A percentile compares a stretch with the other conserved stretches of the same genome.
Conservation (phyloP, 2,888 invertebrate genomes). For the Papilio gigon region DNA sequence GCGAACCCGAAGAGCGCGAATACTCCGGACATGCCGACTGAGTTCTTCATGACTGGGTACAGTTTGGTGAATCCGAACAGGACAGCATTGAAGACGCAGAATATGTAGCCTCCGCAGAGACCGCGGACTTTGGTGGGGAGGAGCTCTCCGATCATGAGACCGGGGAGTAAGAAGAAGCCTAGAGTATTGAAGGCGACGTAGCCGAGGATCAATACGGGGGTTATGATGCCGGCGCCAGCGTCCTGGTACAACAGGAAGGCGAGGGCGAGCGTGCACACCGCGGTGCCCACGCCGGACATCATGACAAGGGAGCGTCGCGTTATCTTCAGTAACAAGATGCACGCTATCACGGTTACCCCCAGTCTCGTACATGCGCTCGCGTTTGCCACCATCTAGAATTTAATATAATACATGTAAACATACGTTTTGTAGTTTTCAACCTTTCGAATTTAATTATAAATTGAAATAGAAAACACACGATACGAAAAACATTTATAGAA, state of each 20-base stretch:
- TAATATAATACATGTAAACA: constrained; percentile 4
- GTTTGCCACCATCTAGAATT: constrained; percentile 82
- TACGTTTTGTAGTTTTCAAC: background rate
- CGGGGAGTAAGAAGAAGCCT: constrained; percentile 88
- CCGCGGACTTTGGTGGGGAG: constrained; percentile 88
- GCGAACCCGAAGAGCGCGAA: constrained; percentile 87
- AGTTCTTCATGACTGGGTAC: constrained; percentile 84
- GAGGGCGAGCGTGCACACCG: constrained; percentile 84
- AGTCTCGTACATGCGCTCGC: constrained; percentile 86
- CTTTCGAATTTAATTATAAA: background rate
- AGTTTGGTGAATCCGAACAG: constrained; percentile 87
- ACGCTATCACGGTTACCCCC: constrained; percentile 84
- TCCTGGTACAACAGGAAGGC: constrained; percentile 65
- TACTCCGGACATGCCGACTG: constrained; percentile 85
- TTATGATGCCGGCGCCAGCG: constrained; percentile 56
- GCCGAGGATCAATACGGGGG: constrained; percentile 78
- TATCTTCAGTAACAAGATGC: constrained; percentile 84
- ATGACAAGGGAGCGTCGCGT: constrained; percentile 86
- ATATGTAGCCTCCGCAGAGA: constrained; percentile 87
- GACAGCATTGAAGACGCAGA: constrained; percentile 86
- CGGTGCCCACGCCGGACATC: constrained; percentile 86
- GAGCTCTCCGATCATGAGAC: constrained; percentile 89
- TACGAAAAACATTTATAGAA: no score
- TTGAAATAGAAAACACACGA: constrained; percentile 9
- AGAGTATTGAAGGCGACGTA: constrained; percentile 89